Percentiles rank a stretch among this genome's conserved stretches.
These are phyloP conservation scores for Motacilla tschutschensis DNA, from an alignment of 2,113 vertebrate species.

Conservation along the genomic window DNA sequence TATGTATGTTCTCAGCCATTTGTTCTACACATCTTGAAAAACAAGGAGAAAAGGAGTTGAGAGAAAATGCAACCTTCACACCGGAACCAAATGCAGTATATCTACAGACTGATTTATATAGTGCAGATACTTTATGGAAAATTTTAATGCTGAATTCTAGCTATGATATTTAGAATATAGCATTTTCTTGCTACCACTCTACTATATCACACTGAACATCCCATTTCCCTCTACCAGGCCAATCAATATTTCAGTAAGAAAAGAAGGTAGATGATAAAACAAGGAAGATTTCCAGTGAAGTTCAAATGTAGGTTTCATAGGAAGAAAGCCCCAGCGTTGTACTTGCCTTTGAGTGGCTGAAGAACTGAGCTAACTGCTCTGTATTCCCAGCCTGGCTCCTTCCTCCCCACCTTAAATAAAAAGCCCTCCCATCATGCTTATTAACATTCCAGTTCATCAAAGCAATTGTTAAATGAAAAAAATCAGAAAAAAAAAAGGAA, in stretches of 20 bases:
- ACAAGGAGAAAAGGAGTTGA: neutral
- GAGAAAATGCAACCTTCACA: neutral
- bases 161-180: neutral
- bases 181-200: neutral
- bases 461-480: constrained; percentile 18
- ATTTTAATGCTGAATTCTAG: neutral
- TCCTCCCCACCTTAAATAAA: constrained; percentile 20
- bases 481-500: neutral
- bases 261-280: neutral
- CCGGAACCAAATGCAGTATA: neutral
- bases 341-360: neutral
- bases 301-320: neutral
- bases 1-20: neutral
- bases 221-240: neutral
- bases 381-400: neutral
- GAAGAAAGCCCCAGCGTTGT: neutral
- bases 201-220: rapidly evolving
- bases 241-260: neutral
- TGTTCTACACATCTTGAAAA: neutral
- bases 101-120: neutral
- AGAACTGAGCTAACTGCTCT: neutral
- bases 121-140: neutral
- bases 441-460: constrained; percentile 64
- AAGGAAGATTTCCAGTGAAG: neutral
- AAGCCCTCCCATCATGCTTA: constrained; percentile 37